Conservation (phyloP, 2,888 invertebrate genomes). For the Cosmia trapezina region DNA sequence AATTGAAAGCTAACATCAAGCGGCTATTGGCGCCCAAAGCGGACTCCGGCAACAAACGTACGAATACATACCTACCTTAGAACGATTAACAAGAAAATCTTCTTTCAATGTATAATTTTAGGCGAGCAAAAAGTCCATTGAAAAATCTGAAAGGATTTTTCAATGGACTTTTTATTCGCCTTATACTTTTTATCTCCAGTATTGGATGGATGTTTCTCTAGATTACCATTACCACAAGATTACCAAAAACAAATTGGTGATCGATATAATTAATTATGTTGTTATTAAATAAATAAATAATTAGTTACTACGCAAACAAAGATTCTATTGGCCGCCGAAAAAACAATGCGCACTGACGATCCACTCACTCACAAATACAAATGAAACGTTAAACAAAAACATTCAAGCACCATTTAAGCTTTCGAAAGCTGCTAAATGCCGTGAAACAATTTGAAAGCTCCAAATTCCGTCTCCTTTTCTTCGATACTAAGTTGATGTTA, state of each 20-base stretch:
- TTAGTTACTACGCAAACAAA: no score
- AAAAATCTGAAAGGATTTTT: no score
- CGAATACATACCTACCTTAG: conserved; percentile 9
- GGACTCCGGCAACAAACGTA: conserved; percentile 2
- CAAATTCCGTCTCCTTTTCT: not conserved
- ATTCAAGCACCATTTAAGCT: not conserved
- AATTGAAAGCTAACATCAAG: conserved; percentile 73
- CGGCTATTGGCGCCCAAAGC: conserved; percentile 63
- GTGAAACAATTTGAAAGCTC: not conserved
- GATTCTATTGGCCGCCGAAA: not conserved
- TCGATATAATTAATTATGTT: not conserved
- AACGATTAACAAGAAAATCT: conserved; percentile 25
- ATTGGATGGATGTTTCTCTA: not conserved
- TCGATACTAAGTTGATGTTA: not conserved
- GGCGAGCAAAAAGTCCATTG: not conserved
- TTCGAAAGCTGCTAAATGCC: not conserved
- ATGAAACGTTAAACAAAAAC: not conserved
- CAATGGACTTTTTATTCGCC: no score
- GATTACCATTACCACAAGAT: not conserved
- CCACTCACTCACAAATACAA: not conserved
- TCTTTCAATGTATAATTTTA: conserved; percentile 3
- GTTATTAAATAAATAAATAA: not conserved
- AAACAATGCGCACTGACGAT: no score
- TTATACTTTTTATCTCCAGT: no score
- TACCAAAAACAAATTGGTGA: not conserved